Conservation (phyloP, 2,888 invertebrate species). For the Agrenia bidenticulata region DNA sequence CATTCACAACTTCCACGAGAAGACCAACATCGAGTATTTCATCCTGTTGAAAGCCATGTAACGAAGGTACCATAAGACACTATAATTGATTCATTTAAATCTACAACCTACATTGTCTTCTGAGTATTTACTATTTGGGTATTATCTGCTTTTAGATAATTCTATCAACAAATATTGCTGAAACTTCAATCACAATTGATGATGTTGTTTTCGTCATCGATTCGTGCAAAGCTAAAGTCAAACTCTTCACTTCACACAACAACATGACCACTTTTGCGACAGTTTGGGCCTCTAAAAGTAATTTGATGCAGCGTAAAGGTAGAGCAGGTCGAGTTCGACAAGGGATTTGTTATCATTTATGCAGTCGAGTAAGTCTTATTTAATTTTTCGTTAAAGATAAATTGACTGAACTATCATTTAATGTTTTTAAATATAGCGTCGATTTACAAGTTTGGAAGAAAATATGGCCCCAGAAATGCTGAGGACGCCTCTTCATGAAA, state of each 20-base stretch:
- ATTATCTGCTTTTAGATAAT: constrained; percentile 85
- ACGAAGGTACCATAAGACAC: constrained; percentile 86
- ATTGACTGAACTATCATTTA: not conserved
- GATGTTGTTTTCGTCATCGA: constrained; percentile 98
- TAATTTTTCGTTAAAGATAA: too few relatives aligned
- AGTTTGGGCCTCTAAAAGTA: constrained; percentile 88
- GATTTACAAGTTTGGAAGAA: constrained; percentile 71
- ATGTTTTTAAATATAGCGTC: not conserved
- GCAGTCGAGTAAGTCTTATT: constrained; percentile 61
- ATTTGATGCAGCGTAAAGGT: constrained; percentile 91
- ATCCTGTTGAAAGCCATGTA: constrained; percentile 76
- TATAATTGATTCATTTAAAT: not conserved
- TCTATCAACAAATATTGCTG: constrained; percentile 95
- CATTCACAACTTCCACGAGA: constrained; percentile 96
- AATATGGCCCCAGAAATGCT: constrained; percentile 97
- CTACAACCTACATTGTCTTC: not conserved
- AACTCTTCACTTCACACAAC: constrained; percentile 95
- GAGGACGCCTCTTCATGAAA: constrained; percentile 91
- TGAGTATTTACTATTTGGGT: constrained; percentile 13
- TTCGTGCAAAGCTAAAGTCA: constrained; percentile 95
- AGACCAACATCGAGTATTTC: constrained; percentile 91
- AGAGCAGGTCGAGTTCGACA: constrained; percentile 93
- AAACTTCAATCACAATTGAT: constrained; percentile 96
- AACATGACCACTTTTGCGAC: constrained; percentile 95
- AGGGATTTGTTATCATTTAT: constrained; percentile 92